These are phyloP conservation scores for Tetranychus piercei DNA, from an alignment of 2,888 invertebrate species.

Conservation along the genomic window DNA sequence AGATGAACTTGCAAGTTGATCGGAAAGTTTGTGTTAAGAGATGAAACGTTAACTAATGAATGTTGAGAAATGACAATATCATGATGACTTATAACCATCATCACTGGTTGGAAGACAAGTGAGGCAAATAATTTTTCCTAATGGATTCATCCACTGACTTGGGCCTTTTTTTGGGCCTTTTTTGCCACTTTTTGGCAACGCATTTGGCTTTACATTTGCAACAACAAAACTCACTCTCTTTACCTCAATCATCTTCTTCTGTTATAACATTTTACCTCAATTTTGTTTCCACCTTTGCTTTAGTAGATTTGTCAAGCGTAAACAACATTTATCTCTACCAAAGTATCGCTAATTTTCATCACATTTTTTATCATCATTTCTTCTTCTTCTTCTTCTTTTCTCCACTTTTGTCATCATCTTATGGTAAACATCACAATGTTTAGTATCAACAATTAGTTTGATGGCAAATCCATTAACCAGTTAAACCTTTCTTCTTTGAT, in stretches of 20 bases:
- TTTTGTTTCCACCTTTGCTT: background rate
- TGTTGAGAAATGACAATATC: no score
- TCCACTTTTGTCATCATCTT: background rate
- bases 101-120: background rate
- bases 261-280: background rate
- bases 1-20: background rate
- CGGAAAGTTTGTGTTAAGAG: no score
- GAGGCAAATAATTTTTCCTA: background rate
- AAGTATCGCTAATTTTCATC: background rate
- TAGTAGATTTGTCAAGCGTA: background rate
- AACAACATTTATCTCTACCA: background rate
- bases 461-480: no score
- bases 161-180: background rate
- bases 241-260: background rate
- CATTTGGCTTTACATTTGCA: background rate
- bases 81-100: background rate
- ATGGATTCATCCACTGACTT: background rate
- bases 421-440: no score
- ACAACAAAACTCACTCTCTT: background rate
- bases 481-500: no score
- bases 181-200: background rate
- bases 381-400: background rate
- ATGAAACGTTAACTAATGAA: no score
- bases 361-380: background rate
- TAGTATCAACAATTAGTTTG: no score